phyloP scores from a whole-genome alignment of 2,888 invertebrate species.

The Apamea epomidion region DNA sequence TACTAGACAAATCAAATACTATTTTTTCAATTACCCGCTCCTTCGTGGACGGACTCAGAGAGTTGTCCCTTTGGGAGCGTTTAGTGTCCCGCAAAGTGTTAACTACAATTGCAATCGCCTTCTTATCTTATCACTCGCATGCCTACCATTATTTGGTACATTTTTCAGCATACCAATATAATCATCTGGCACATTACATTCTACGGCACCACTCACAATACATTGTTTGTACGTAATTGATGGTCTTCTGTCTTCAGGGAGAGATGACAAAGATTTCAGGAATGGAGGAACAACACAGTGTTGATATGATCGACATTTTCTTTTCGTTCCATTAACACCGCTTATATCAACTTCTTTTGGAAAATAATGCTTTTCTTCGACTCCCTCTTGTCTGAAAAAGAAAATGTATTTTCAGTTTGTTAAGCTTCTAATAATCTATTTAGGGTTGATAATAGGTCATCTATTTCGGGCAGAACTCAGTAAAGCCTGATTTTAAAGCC shows the following conservation, averaged over 20 bases:
- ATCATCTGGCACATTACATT: slow-evolving; percentile 50
- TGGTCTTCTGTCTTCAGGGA: slow-evolving; percentile 55
- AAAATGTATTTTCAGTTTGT: neutral
- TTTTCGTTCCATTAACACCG: slow-evolving; percentile 2
- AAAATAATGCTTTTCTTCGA: slow-evolving; percentile 41
- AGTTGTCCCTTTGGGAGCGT: too few relatives aligned
- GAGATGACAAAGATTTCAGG: slow-evolving; percentile 2
- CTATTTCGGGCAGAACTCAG: neutral
- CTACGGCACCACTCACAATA: slow-evolving; percentile 53
- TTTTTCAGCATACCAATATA: slow-evolving; percentile 49
- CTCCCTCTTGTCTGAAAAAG: slow-evolving; percentile 60
- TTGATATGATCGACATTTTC: slow-evolving; percentile 51
- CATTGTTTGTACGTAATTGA: slow-evolving; percentile 58
- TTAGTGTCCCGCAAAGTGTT: neutral
- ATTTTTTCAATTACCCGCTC: too few relatives aligned
- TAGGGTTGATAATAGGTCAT: too few relatives aligned
- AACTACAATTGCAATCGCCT: slow-evolving; percentile 31
- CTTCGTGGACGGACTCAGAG: too few relatives aligned
- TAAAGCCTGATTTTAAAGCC: too few relatives aligned
- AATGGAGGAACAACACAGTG: slow-evolving; percentile 34
- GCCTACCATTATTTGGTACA: slow-evolving; percentile 52
- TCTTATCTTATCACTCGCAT: slow-evolving; percentile 29
- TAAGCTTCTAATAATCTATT: neutral
- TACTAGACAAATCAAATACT: too few relatives aligned
- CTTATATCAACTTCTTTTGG: slow-evolving; percentile 45